These are phyloP conservation scores for Halocaridina rubra DNA, from an alignment of 2,888 invertebrate genomes.

Conservation along the genomic window DNA sequence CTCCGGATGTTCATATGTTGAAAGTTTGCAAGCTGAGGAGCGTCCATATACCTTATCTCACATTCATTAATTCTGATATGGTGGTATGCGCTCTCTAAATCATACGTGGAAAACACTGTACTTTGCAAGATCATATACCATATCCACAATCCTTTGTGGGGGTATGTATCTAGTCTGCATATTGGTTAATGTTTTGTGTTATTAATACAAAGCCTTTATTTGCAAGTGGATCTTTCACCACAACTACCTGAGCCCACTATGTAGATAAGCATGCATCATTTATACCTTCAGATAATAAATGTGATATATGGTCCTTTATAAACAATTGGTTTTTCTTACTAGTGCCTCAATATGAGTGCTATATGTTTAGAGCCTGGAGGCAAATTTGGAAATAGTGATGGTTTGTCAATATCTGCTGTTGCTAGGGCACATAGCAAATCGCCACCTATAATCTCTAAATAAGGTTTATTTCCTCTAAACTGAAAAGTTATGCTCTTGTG, in stretches of 20 bases:
- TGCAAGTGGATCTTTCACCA: not conserved
- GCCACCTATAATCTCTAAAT: not conserved
- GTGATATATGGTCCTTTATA: too few relatives aligned
- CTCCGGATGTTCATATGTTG: too few relatives aligned
- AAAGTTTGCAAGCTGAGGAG: too few relatives aligned
- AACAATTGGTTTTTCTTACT: not conserved
- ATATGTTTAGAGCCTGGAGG: not conserved
- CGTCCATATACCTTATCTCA: too few relatives aligned
- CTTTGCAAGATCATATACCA: too few relatives aligned
- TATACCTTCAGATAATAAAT: too few relatives aligned
- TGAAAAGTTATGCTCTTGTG: not conserved
- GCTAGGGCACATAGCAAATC: not conserved
- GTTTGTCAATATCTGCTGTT: not conserved
- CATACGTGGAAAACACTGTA: too few relatives aligned
- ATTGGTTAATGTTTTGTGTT: not conserved
- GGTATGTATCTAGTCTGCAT: too few relatives aligned
- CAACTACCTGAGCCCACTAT: too few relatives aligned
- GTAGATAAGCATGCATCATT: not conserved
- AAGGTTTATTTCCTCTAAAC: not conserved
- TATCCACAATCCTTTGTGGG: too few relatives aligned
- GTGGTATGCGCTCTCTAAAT: too few relatives aligned
- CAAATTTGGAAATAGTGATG: not conserved
- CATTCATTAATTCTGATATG: too few relatives aligned
- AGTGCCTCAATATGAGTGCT: not conserved
- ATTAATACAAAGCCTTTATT: not conserved